Evolutionary conservation across 1,140 invertebrate genomes (phyloP).

Genomic region (Caenorhabditis remanei): DNA sequence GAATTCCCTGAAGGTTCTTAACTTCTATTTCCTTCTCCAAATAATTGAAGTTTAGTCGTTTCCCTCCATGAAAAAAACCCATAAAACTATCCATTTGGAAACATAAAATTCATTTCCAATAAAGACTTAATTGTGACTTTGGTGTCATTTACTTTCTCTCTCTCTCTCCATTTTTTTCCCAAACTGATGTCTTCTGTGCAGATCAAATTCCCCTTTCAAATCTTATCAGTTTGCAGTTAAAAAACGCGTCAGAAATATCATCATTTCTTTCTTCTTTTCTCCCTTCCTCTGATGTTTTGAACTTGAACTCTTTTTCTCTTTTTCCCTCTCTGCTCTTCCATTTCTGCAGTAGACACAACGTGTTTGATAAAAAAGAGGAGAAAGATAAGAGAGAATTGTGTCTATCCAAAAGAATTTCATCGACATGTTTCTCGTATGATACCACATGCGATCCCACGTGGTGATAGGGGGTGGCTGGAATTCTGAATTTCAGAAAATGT

Average conservation of each 20-base stretch:
- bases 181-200: neutral
- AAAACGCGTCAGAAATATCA: slow-evolving; percentile 3
- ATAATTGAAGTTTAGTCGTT: no score
- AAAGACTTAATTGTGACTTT: no score
- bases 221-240: slow-evolving; percentile 24
- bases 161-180: neutral
- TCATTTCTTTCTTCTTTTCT: slow-evolving; percentile 21
- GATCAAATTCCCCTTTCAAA: neutral
- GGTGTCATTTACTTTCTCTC: neutral
- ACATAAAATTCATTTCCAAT: no score
- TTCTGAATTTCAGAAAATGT: slow-evolving; percentile 16
- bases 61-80: no score
- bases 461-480: neutral
- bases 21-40: no score
- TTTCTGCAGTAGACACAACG: slow-evolving; percentile 6
- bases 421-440: neutral
- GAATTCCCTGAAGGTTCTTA: no score
- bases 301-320: slow-evolving; percentile 18
- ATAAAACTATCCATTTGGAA: no score
- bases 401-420: neutral
- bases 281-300: slow-evolving; percentile 24
- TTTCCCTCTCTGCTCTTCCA: neutral
- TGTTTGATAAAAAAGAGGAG: neutral
- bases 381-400: neutral
- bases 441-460: slow-evolving; percentile 5